Conservation (phyloP, 2,113 vertebrate species). For the Capreolus pygargus region DNA sequence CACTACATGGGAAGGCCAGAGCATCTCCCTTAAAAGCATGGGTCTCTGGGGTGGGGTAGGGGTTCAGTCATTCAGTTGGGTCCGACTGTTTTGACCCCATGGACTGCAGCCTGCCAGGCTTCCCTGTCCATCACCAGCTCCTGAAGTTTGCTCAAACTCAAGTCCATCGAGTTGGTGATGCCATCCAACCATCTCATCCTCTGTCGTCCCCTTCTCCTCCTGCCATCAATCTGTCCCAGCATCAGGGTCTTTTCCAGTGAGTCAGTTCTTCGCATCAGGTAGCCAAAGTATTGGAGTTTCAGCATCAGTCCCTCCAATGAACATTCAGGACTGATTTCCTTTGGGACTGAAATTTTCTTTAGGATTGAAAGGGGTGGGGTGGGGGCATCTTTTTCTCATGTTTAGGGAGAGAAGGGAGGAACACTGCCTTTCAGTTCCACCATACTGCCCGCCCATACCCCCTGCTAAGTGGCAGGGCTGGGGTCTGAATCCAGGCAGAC, state of each 20-base stretch:
- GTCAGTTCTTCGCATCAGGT: not conserved
- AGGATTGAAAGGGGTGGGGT: not conserved
- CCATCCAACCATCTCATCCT: not conserved
- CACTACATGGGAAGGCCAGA: not conserved
- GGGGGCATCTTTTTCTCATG: not conserved
- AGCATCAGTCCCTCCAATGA: not conserved
- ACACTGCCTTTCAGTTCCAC: not conserved
- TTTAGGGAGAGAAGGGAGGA: not conserved
- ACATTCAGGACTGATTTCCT: not conserved
- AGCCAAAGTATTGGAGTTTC: not conserved
- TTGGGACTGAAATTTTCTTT: not conserved
- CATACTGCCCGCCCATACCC: not conserved
- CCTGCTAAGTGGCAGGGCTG: not conserved
- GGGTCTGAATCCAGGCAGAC: not conserved
- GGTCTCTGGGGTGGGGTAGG: not conserved
- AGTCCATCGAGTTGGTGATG: fast-evolving
- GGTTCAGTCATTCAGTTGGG: not conserved
- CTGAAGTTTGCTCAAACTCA: not conserved
- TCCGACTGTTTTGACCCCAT: not conserved
- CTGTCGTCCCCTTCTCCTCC: not conserved
- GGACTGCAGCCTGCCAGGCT: not conserved
- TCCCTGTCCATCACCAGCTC: not conserved
- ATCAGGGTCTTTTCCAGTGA: not conserved
- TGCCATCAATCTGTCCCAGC: not conserved
- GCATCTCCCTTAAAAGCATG: not conserved